These are phyloP conservation scores for Eulemur albifrons DNA, from an alignment of 2,797 vertebrate species.

Conservation along the genomic window DNA sequence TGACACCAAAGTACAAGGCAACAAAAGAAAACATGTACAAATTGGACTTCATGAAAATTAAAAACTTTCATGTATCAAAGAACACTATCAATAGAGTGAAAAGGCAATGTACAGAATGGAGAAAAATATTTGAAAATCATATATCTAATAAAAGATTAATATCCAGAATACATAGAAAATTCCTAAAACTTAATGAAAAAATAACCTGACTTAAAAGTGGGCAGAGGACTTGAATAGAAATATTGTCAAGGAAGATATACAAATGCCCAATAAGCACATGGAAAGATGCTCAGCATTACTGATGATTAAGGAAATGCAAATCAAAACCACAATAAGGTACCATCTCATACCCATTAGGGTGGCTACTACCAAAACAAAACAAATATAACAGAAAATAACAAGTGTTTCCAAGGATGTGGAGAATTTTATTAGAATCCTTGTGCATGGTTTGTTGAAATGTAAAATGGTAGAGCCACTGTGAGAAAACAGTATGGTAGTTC, in stretches of 20 bases:
- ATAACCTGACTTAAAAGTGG: neutral
- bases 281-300: neutral
- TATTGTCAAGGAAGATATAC: neutral
- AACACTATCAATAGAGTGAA: neutral
- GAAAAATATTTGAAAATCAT: neutral
- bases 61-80: neutral
- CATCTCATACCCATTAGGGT: neutral
- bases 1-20: neutral
- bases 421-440: neutral
- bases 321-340: neutral
- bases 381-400: neutral
- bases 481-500: neutral
- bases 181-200: neutral
- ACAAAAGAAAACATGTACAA: neutral
- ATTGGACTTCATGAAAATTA: neutral
- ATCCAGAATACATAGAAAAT: neutral
- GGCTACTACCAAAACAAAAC: neutral
- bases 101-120: neutral
- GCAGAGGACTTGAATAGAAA: neutral
- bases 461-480: neutral
- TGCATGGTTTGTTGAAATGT: neutral
- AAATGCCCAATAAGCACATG: neutral
- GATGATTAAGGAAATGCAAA: neutral
- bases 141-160: neutral
- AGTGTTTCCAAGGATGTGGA: neutral